Evolutionary conservation across 1,140 invertebrate species (phyloP).

Genomic region (Sinella curviseta): DNA sequence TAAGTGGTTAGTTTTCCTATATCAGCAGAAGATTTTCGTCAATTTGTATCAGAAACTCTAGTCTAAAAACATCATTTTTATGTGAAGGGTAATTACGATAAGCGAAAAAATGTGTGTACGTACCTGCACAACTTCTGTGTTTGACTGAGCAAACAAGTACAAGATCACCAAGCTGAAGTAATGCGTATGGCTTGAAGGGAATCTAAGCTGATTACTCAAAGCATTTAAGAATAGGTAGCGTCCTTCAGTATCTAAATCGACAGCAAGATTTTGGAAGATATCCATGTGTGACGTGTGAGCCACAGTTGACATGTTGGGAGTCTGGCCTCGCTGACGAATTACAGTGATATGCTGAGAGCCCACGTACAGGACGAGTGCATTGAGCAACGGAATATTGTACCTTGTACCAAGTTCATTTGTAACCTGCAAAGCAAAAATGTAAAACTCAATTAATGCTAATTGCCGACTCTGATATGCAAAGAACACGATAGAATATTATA

Average conservation of each 20-base stretch:
- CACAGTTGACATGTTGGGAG: constrained; percentile 93
- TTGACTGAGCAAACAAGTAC: constrained; percentile 97
- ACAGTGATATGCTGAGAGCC: constrained; percentile 92
- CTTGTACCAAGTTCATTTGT: constrained; percentile 81
- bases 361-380: constrained; percentile 95
- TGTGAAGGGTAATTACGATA: background rate
- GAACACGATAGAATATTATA: constrained; percentile 25
- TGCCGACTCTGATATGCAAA: background rate
- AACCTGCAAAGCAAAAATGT: constrained; percentile 54
- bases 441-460: background rate
- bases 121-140: constrained; percentile 90
- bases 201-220: constrained; percentile 96
- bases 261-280: constrained; percentile 97
- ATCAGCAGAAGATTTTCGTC: background rate
- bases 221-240: constrained; percentile 96
- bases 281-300: constrained; percentile 98
- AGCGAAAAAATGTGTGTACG: background rate
- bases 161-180: constrained; percentile 97
- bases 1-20: background rate
- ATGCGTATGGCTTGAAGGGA: constrained; percentile 98
- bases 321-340: constrained; percentile 81
- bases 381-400: constrained; percentile 95
- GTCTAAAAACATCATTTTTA: constrained; percentile 26
- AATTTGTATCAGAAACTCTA: constrained; percentile 26
- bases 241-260: constrained; percentile 96